Percentiles rank a stretch among this genome's conserved stretches.
phyloP scores from a whole-genome alignment of 2,113 vertebrate species.

The Salminus brasiliensis region DNA sequence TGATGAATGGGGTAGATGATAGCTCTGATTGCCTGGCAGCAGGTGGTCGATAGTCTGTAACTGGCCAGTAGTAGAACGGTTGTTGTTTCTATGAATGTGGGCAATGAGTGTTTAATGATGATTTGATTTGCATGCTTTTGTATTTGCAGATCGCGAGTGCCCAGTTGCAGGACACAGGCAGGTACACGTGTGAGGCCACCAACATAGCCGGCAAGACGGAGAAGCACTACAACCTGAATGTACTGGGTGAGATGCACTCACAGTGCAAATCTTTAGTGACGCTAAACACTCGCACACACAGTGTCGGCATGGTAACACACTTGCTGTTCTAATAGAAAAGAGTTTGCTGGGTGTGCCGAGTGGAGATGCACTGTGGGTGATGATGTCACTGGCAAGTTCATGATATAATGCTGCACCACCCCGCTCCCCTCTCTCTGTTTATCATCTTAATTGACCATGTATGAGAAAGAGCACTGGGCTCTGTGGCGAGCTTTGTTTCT shows the following conservation, averaged over 20 bases:
- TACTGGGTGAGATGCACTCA: conserved; percentile 87
- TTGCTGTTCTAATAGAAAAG: background rate
- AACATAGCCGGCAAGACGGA: conserved; percentile 95
- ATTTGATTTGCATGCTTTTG: background rate
- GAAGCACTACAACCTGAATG: conserved; percentile 94
- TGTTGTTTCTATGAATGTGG: no score
- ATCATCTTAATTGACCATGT: background rate
- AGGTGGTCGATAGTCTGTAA: no score
- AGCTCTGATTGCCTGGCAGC: no score
- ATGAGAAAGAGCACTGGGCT: background rate
- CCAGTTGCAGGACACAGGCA: conserved; percentile 89
- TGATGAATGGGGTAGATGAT: no score
- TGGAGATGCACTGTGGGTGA: conserved; percentile 2
- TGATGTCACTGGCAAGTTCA: conserved; percentile 30
- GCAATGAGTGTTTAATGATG: no score
- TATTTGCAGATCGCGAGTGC: conserved; percentile 80
- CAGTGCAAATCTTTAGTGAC: background rate
- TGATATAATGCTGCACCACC: background rate
- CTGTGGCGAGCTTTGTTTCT: background rate
- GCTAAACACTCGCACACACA: background rate
- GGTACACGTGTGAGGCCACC: conserved; percentile 93
- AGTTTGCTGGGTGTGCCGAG: background rate
- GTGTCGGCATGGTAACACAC: background rate
- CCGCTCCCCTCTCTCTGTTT: background rate
- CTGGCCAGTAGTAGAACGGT: no score